Percentiles rank a stretch among this genome's conserved stretches.
phyloP scores from a whole-genome alignment of 2,113 vertebrate genomes.

The Periophthalmus modestus region DNA sequence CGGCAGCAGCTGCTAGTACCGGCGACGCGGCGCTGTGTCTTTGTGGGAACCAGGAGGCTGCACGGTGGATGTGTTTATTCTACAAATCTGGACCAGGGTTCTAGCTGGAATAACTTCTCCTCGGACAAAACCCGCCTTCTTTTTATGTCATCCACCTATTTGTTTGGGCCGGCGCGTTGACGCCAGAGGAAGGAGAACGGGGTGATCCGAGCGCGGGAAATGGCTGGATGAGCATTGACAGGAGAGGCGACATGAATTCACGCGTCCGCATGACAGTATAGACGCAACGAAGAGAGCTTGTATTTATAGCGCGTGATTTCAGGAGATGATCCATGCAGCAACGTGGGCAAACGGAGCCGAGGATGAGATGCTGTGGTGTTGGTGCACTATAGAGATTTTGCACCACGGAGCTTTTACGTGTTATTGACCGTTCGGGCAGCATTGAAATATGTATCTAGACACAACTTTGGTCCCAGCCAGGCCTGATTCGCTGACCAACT shows the following conservation, averaged over 20 bases:
- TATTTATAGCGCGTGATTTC: slow-evolving; percentile 22
- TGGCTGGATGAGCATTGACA: slow-evolving; percentile 51
- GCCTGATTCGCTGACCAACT: slow-evolving; percentile 16
- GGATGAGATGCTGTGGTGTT: slow-evolving; percentile 45
- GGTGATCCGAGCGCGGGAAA: slow-evolving; percentile 13
- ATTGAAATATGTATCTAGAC: slow-evolving; percentile 47
- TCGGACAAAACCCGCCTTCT: slow-evolving; percentile 60
- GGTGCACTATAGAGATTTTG: slow-evolving; percentile 38
- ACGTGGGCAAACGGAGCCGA: slow-evolving; percentile 34
- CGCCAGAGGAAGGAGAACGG: slow-evolving; percentile 38
- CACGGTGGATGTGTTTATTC: slow-evolving; percentile 49
- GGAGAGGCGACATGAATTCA: slow-evolving; percentile 51
- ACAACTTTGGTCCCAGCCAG: slow-evolving; percentile 60
- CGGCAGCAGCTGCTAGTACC: slow-evolving; percentile 27
- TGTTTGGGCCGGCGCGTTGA: slow-evolving; percentile 63
- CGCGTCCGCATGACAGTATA: slow-evolving; percentile 54
- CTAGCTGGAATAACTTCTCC: slow-evolving; percentile 56
- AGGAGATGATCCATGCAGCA: slow-evolving; percentile 31
- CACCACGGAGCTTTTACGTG: slow-evolving; percentile 36
- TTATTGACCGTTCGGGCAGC: slow-evolving; percentile 39
- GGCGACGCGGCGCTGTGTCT: slow-evolving; percentile 41
- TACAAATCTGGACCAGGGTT: slow-evolving; percentile 35
- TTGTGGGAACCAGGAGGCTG: slow-evolving; percentile 39
- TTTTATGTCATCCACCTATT: slow-evolving; percentile 43
- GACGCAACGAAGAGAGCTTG: slow-evolving; percentile 14